Evolutionary conservation across 1,140 invertebrate species (phyloP), one percentile per base, ranked within the genome.

Genomic region (Cyclargus thomasi): DNA sequence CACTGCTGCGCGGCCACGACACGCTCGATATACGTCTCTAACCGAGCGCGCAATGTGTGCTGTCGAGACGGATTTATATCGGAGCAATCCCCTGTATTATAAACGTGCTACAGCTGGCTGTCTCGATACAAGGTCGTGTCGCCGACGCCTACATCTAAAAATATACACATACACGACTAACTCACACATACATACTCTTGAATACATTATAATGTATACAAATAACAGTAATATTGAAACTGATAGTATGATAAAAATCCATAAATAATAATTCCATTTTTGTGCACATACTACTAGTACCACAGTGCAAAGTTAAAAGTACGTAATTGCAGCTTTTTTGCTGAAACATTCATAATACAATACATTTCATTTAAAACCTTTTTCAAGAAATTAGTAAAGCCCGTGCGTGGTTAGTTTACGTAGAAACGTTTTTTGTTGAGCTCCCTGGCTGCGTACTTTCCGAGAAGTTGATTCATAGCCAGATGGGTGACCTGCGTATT

Each of bases 101-200:
- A 68, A 62, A 67, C 64, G 64, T 63, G 57, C 70, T 78, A 72
- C 77, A 77, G 69, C 64, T 47, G 68, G 70, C 74, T 75, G 86
- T 86, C 82, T 85, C 72, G 75, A 72, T 77, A 73, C 86, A 88
- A 88, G 86, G 86, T 88, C 83, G 82, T 73, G 65, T 64, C 75
- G 81, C 73, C 79, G 86, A 79, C 84, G 80, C 84, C 84, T 71
- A 85, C 83, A 65, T 72, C 75, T 87, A 88, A 81, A 86, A 86
- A 86, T 86, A 88, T 57, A 23, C 18, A 59, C 20, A 59, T 21
- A 59, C 10, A 16, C 11, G 7, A 14, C 39, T 79, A 8, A 81
- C 73, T 79, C 76, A 80, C 75, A 80, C 76, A 77, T 74, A 74
- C 76, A 74, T 73, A 70, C 74, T 70, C 71, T 29, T 74, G 39